Evolutionary conservation across 2,113 vertebrate species (phyloP).

Genomic region (Bolborhynchus lineola): DNA sequence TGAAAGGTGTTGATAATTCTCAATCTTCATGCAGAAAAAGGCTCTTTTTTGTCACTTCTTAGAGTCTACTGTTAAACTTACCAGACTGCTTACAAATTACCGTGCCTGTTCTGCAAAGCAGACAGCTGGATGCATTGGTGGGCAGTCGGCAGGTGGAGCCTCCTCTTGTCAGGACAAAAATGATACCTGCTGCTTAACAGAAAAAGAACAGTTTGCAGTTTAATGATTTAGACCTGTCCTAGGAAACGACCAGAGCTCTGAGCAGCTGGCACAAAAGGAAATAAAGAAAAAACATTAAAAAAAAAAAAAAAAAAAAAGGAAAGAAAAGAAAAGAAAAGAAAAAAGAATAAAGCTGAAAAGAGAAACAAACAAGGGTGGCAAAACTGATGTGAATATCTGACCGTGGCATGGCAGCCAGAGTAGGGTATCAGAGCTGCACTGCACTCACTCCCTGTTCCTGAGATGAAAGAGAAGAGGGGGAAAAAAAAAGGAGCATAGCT

Average conservation of each 20-base stretch:
- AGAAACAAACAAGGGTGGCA: neutral
- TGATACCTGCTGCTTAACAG: slow-evolving; percentile 74
- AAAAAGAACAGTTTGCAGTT: slow-evolving; percentile 69
- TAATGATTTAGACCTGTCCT: slow-evolving; percentile 70
- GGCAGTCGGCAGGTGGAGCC: slow-evolving; percentile 72
- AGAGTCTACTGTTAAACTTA: slow-evolving; percentile 76
- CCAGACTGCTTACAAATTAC: slow-evolving; percentile 79
- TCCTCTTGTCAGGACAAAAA: slow-evolving; percentile 76
- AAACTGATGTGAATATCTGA: neutral
- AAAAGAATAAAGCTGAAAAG: neutral
- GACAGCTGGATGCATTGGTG: slow-evolving; percentile 77
- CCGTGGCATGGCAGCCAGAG: neutral
- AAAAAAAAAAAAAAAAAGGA: neutral
- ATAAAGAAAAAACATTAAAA: neutral
- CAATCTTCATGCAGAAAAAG: slow-evolving; percentile 81
- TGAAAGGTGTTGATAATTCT: slow-evolving; percentile 86
- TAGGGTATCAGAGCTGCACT: neutral
- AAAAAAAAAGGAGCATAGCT: neutral
- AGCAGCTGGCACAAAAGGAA: neutral
- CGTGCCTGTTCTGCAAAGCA: slow-evolving; percentile 72
- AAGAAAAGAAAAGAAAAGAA: neutral
- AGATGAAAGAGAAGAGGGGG: neutral
- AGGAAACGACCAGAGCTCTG: slow-evolving; percentile 42
- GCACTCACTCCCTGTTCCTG: neutral
- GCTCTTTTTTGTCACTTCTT: slow-evolving; percentile 78